Evolutionary conservation across 2,113 vertebrate genomes (phyloP).

Genomic region (Pogona vitticeps): DNA sequence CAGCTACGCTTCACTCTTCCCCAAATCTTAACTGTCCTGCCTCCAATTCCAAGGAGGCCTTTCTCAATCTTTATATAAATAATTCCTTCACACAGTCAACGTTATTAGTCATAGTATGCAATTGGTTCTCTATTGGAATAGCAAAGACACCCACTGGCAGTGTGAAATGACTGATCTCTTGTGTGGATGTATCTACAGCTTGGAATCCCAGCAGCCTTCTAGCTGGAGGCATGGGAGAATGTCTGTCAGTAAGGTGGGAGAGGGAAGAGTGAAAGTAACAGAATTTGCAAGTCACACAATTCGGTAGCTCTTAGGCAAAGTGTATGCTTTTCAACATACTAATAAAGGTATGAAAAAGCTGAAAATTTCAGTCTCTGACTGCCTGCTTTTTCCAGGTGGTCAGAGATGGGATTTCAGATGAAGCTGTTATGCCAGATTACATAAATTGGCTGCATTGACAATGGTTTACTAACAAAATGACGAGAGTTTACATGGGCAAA

Average conservation of each 20-base stretch:
- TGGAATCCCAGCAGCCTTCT: constrained; percentile 32
- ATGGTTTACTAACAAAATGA: neutral
- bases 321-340: constrained; percentile 1
- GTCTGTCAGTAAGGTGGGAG: constrained; percentile 52
- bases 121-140: constrained; percentile 60
- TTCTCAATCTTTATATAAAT: constrained; percentile 69
- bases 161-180: constrained; percentile 69
- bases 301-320: constrained; percentile 38
- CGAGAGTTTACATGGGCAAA: neutral
- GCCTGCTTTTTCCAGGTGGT: neutral
- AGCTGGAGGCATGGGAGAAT: constrained; percentile 65
- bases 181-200: constrained; percentile 55
- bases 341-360: constrained; percentile 7
- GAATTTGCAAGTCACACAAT: constrained; percentile 55
- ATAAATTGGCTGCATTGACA: neutral
- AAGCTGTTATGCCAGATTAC: neutral
- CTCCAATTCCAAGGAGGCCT: constrained; percentile 70
- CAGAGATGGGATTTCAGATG: neutral
- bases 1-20: constrained; percentile 65
- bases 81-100: constrained; percentile 71
- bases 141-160: constrained; percentile 62
- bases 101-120: constrained; percentile 74
- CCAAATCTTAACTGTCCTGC: constrained; percentile 63
- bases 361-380: neutral
- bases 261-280: constrained; percentile 54